phyloP scores from a whole-genome alignment of 1,140 invertebrate species.

The Drosophila willistoni region DNA sequence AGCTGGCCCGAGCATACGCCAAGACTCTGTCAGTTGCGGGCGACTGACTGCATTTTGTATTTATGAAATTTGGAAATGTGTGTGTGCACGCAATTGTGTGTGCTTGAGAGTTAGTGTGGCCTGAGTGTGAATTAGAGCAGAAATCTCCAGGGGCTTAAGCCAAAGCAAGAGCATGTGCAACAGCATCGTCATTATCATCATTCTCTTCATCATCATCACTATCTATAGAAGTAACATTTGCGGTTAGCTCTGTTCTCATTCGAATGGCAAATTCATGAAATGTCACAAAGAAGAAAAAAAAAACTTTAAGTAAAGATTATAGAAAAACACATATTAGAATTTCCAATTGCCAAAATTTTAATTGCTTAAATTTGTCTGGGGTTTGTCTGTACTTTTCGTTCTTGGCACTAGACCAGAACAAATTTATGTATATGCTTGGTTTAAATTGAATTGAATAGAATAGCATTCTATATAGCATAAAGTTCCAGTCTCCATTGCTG shows the following conservation, averaged over 20 bases:
- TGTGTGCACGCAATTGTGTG: slow-evolving; percentile 71
- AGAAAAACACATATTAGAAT: slow-evolving; percentile 3
- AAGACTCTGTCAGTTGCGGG: slow-evolving; percentile 57
- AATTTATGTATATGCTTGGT: slow-evolving; percentile 71
- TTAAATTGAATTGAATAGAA: slow-evolving; percentile 22
- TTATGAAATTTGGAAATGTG: slow-evolving; percentile 73
- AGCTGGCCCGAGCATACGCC: slow-evolving; percentile 1
- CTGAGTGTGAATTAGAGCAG: slow-evolving; percentile 79
- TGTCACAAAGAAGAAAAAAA: neutral
- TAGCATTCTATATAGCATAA: slow-evolving; percentile 37
- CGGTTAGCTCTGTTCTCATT: slow-evolving; percentile 27
- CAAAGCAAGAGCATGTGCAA: slow-evolving; percentile 58
- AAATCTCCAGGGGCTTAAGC: slow-evolving; percentile 54
- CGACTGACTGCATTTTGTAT: slow-evolving; percentile 74
- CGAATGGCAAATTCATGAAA: slow-evolving; percentile 20
- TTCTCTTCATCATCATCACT: neutral
- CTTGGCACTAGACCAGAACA: slow-evolving; percentile 75
- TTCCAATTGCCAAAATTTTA: slow-evolving; percentile 54
- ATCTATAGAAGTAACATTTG: slow-evolving; percentile 20
- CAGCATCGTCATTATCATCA: slow-evolving; percentile 28
- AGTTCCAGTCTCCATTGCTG: slow-evolving; percentile 28
- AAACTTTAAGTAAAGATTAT: neutral
- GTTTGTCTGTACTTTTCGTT: slow-evolving; percentile 30
- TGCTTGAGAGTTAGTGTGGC: slow-evolving; percentile 59
- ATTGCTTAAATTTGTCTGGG: slow-evolving; percentile 57